Evolutionary conservation across 2,888 invertebrate genomes (phyloP).

Genomic region (Pammene aurita): DNA sequence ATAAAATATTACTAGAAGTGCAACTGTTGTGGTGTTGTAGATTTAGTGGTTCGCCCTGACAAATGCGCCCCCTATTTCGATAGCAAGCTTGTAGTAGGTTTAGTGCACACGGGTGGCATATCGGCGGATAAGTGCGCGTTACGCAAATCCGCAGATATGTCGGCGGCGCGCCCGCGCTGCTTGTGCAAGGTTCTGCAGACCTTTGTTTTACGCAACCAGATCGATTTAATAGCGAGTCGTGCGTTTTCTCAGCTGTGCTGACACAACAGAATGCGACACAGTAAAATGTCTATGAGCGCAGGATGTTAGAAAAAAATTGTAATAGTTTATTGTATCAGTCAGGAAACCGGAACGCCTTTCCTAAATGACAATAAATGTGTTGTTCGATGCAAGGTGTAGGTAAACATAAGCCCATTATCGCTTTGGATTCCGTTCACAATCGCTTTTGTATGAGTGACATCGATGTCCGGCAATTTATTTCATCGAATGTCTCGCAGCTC

Average conservation of each 20-base stretch:
- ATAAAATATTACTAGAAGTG: not conserved
- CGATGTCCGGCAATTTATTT: slow-evolving; percentile 71
- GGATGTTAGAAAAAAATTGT: slow-evolving; percentile 43
- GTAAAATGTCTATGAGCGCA: slow-evolving; percentile 53
- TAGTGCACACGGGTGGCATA: slow-evolving; percentile 68
- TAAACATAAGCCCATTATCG: slow-evolving; percentile 55
- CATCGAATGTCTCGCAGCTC: slow-evolving; percentile 54
- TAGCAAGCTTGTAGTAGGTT: slow-evolving; percentile 24
- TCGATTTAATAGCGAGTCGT: slow-evolving; percentile 81
- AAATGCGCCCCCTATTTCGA: slow-evolving; percentile 32
- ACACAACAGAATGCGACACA: slow-evolving; percentile 58
- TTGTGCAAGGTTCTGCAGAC: slow-evolving; percentile 83
- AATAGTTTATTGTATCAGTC: slow-evolving; percentile 47
- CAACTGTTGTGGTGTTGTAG: not conserved
- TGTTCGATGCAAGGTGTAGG: slow-evolving; percentile 55
- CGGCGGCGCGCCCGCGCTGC: slow-evolving; percentile 72
- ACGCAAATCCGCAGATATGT: slow-evolving; percentile 83
- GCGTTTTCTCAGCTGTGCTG: slow-evolving; percentile 78
- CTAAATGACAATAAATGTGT: slow-evolving; percentile 58
- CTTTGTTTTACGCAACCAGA: slow-evolving; percentile 83
- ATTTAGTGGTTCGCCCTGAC: not conserved
- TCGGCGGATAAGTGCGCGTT: slow-evolving; percentile 81
- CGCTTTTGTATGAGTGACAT: slow-evolving; percentile 68
- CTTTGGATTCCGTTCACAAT: slow-evolving; percentile 59
- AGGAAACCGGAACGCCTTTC: slow-evolving; percentile 53